Percentiles rank a stretch among this genome's conserved stretches.
Conservation (phyloP, 1,140 invertebrate genomes). For the Drosophila virilis region DNA sequence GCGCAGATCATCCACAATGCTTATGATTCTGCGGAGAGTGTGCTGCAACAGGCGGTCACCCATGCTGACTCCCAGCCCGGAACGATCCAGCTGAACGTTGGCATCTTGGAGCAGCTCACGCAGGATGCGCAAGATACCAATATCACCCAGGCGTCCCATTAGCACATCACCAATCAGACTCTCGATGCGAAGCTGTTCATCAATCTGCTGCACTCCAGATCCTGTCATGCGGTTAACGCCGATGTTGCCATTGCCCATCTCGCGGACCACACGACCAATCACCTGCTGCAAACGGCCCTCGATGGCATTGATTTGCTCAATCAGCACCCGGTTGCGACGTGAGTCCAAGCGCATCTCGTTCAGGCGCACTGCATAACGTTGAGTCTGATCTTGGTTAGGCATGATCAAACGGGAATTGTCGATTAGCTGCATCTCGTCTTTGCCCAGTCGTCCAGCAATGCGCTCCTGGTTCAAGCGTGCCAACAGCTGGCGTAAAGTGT, state of each 20-base stretch:
- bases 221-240: neutral
- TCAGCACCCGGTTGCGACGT: slow-evolving; percentile 35
- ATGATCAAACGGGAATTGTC: slow-evolving; percentile 26
- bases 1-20: slow-evolving; percentile 85
- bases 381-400: slow-evolving; percentile 21
- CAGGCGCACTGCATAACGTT: slow-evolving; percentile 50
- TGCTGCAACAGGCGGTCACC: slow-evolving; percentile 88
- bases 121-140: slow-evolving; percentile 53
- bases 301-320: slow-evolving; percentile 44
- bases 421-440: slow-evolving; percentile 13
- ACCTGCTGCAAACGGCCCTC: slow-evolving; percentile 30
- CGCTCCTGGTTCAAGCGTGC: slow-evolving; percentile 70
- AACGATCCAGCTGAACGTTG: slow-evolving; percentile 38
- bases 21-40: slow-evolving; percentile 86
- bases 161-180: slow-evolving; percentile 51
- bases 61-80: slow-evolving; percentile 65
- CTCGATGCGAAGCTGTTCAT: slow-evolving; percentile 42
- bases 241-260: slow-evolving; percentile 17
- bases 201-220: slow-evolving; percentile 4
- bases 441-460: slow-evolving; percentile 31
- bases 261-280: slow-evolving; percentile 23
- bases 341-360: slow-evolving; percentile 56
- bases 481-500: slow-evolving; percentile 63
- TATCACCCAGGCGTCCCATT: slow-evolving; percentile 53
- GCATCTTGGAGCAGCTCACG: slow-evolving; percentile 49